phyloP scores from a whole-genome alignment of 2,113 vertebrate species.

The Erythrolamprus reginae region DNA sequence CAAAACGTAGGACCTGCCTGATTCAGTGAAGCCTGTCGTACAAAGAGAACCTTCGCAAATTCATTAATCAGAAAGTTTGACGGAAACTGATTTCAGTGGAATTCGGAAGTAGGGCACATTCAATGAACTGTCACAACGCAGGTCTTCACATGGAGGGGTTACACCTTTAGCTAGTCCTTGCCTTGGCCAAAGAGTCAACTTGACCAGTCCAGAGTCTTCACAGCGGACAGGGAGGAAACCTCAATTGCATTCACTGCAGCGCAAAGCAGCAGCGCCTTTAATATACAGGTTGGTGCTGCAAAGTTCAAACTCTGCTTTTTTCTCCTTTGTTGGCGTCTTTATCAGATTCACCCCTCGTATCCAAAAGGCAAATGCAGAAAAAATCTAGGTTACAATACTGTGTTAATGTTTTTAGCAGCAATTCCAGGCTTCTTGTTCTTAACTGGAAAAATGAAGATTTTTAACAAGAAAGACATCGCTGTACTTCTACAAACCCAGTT shows the following conservation, averaged over 20 bases:
- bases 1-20: not conserved
- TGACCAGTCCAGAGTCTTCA: not conserved
- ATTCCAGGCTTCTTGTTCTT: too few species aligned
- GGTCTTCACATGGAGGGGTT: not conserved
- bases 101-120: not conserved
- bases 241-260: not conserved
- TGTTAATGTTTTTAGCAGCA: not conserved
- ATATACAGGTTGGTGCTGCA: not conserved
- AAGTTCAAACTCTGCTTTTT: not conserved
- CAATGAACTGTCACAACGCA: not conserved
- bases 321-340: not conserved
- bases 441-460: not conserved
- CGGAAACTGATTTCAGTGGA: not conserved
- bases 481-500: not conserved
- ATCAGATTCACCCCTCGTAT: not conserved
- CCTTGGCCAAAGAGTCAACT: not conserved
- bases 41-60: not conserved
- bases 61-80: not conserved
- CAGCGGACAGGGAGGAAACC: not conserved
- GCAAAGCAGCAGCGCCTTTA: not conserved
- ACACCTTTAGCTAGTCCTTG: not conserved
- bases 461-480: not conserved
- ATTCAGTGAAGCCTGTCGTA: not conserved
- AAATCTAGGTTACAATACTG: not conserved
- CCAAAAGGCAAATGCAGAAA: not conserved